Evolutionary conservation across 2,888 invertebrate genomes (phyloP).

Genomic region (Sinotaia quadrata): DNA sequence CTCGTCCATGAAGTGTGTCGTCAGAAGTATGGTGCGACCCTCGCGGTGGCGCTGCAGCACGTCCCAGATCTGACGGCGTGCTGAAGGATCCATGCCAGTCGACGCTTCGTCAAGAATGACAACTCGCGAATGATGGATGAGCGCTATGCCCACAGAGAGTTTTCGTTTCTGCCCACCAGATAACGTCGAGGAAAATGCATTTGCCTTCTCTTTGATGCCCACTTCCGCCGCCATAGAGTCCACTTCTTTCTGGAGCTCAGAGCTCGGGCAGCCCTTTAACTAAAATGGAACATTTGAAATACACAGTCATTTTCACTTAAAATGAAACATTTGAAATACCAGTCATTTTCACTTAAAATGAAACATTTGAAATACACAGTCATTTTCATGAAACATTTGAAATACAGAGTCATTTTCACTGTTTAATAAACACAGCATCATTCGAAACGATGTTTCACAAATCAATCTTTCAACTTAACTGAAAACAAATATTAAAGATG

Average conservation of each 20-base stretch:
- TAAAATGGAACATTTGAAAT: too few relatives aligned
- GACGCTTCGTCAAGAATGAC: slow-evolving; percentile 40
- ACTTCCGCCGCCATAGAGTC: slow-evolving; percentile 12
- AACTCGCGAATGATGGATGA: slow-evolving; percentile 71
- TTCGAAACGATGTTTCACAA: too few relatives aligned
- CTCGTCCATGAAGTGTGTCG: slow-evolving; percentile 88
- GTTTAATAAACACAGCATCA: too few relatives aligned
- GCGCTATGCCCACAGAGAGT: slow-evolving; percentile 68
- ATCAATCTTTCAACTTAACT: too few relatives aligned
- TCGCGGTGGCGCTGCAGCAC: slow-evolving; percentile 74
- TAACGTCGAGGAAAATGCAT: slow-evolving; percentile 49
- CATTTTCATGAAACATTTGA: too few relatives aligned
- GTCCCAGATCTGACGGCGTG: slow-evolving; percentile 80
- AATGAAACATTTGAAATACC: too few relatives aligned
- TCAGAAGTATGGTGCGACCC: slow-evolving; percentile 83
- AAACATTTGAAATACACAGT: too few relatives aligned
- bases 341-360: too few relatives aligned
- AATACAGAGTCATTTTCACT: too few relatives aligned
- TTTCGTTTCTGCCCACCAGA: slow-evolving; percentile 71
- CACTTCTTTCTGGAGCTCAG: slow-evolving; percentile 15
- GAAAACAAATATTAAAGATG: too few relatives aligned
- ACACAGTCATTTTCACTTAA: too few relatives aligned
- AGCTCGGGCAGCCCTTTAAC: slow-evolving; percentile 21
- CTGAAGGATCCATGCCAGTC: slow-evolving; percentile 75
- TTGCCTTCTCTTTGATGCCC: slow-evolving; percentile 53